These are phyloP conservation scores for Euglossa dilemma DNA, from an alignment of 1,140 invertebrate genomes.

Conservation along the genomic window DNA sequence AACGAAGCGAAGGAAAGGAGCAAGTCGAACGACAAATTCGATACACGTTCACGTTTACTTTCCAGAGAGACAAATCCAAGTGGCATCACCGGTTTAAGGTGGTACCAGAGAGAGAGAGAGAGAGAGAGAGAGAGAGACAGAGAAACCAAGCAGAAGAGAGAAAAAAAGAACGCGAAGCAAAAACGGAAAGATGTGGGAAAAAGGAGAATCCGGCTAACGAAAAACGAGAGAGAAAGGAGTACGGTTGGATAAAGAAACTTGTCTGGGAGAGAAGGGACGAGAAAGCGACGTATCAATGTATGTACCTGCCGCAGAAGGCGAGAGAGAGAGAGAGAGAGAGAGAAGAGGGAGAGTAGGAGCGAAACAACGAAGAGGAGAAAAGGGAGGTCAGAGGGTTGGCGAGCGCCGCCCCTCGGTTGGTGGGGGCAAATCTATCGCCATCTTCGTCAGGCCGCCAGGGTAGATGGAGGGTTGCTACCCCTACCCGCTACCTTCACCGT, in stretches of 20 bases:
- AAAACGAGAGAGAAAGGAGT: not conserved
- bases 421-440: slow-evolving; percentile 67
- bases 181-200: not conserved
- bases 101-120: too few species aligned
- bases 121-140: too few species aligned
- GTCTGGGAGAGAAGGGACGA: not conserved
- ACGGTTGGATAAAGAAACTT: slow-evolving; percentile 19
- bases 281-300: slow-evolving; percentile 29
- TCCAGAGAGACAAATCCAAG: not conserved
- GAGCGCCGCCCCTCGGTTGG: slow-evolving; percentile 36
- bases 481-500: not conserved
- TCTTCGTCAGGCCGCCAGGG: slow-evolving; percentile 45
- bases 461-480: slow-evolving; percentile 27
- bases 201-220: not conserved
- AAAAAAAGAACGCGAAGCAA: not conserved
- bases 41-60: not conserved
- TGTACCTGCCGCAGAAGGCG: slow-evolving; percentile 33
- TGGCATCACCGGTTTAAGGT: not conserved
- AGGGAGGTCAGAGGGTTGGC: slow-evolving; percentile 47
- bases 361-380: slow-evolving; percentile 33
- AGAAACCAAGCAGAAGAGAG: too few species aligned
- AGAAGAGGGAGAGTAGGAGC: slow-evolving; percentile 6
- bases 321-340: not conserved
- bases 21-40: not conserved
- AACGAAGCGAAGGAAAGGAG: not conserved